phyloP scores from a whole-genome alignment of 2,888 invertebrate species.

The Galerucella nymphaeae region DNA sequence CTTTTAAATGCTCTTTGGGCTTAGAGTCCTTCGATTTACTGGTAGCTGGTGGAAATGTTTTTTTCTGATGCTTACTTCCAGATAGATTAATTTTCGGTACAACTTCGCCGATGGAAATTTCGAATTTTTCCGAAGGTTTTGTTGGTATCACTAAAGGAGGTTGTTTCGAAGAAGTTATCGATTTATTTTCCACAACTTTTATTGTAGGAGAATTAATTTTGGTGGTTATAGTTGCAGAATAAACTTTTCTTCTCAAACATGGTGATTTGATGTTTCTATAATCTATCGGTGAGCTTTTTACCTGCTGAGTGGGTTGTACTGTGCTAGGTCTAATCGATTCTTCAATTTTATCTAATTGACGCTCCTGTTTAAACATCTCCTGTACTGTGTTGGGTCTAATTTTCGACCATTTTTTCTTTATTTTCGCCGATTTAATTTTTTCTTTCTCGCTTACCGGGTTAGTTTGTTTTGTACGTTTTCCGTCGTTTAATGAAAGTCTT shows the following conservation, averaged over 20 bases:
- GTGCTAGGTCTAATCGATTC: constrained; percentile 36
- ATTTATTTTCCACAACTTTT: constrained; percentile 11
- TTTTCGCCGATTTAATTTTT: neutral
- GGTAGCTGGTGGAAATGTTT: neutral
- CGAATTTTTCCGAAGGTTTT: neutral
- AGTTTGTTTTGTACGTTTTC: neutral
- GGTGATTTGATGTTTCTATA: constrained; percentile 48
- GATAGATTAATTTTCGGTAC: neutral
- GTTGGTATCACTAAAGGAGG: neutral
- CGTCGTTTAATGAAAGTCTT: constrained; percentile 3
- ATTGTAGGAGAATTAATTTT: constrained; percentile 34
- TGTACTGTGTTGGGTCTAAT: constrained; percentile 20
- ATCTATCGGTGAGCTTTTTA: constrained; percentile 30
- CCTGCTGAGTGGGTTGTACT: constrained; percentile 33
- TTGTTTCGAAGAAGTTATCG: neutral
- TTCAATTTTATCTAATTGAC: neutral
- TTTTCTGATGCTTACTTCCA: neutral
- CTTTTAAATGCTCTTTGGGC: neutral
- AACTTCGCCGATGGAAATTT: neutral
- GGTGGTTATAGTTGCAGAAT: constrained; percentile 48
- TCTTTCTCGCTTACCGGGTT: neutral
- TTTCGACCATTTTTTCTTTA: constrained; percentile 20
- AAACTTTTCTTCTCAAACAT: constrained; percentile 48
- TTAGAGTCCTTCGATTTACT: neutral
- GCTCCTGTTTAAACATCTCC: constrained; percentile 15